phyloP scores from a whole-genome alignment of 35 echinoderm and acorn worm species.

The Lytechinus pictus region DNA sequence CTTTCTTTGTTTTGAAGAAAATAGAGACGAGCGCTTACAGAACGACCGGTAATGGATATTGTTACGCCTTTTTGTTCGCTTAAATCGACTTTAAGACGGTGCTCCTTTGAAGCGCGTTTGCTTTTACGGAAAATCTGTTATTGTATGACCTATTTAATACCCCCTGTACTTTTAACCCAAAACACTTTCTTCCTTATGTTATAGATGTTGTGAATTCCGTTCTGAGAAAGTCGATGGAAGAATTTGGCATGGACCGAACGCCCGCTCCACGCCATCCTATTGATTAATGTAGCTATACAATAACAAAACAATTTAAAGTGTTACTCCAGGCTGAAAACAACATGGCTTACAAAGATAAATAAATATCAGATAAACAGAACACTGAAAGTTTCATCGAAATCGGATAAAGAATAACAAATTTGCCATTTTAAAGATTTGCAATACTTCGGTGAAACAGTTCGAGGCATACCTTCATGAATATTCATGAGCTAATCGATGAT shows the following conservation, averaged over 20 bases:
- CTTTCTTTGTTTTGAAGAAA: slow-evolving; percentile 39
- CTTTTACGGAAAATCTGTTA: slow-evolving; percentile 22
- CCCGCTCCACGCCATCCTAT: not conserved
- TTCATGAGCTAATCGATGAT: too few species aligned
- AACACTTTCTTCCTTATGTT: not conserved
- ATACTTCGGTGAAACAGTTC: too few species aligned
- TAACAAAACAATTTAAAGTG: not conserved
- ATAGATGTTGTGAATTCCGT: not conserved
- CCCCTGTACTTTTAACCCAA: not conserved
- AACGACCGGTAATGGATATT: slow-evolving; percentile 36
- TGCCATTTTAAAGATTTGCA: too few species aligned
- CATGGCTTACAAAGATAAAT: too few species aligned
- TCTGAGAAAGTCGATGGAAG: not conserved
- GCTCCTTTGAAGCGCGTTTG: slow-evolving; percentile 22
- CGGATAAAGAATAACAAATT: too few species aligned
- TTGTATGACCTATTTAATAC: slow-evolving; percentile 34
- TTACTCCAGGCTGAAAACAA: too few species aligned
- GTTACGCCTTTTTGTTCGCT: slow-evolving; percentile 37
- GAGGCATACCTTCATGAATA: too few species aligned
- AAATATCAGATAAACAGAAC: too few species aligned
- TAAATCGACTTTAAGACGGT: slow-evolving; percentile 24
- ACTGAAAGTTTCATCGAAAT: too few species aligned
- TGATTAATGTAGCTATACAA: not conserved
- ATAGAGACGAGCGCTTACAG: not conserved
- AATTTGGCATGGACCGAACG: not conserved